These are phyloP conservation scores for Gallinago nigripennis DNA, from an alignment of 2,797 vertebrate species.

Conservation along the genomic window DNA sequence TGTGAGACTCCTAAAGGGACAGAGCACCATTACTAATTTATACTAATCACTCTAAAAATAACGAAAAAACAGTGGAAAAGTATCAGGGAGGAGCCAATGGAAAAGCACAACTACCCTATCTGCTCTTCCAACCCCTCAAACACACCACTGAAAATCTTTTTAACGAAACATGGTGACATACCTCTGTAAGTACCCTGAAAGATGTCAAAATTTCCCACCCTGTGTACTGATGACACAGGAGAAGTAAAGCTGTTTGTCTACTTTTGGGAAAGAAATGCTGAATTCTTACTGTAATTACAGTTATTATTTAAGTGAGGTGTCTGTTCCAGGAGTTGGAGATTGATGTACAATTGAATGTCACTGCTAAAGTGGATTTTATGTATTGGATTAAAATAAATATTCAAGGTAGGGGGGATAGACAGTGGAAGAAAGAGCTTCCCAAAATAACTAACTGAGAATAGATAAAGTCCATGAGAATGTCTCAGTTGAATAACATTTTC, in stretches of 20 bases:
- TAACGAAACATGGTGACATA: background rate
- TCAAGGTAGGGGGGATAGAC: background rate
- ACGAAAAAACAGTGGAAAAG: background rate
- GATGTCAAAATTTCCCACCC: background rate
- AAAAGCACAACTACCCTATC: background rate
- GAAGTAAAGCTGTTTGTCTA: background rate
- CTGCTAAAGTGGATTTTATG: background rate
- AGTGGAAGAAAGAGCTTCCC: background rate
- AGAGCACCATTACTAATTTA: slow-evolving; percentile 24
- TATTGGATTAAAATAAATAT: background rate
- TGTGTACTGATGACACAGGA: background rate
- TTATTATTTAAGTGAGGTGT: background rate
- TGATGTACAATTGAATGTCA: background rate
- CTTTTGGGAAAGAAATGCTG: background rate
- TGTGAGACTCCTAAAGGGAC: background rate
- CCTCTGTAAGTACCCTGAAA: background rate
- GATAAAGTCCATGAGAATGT: background rate
- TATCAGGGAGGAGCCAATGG: background rate
- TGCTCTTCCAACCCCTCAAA: background rate
- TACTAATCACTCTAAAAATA: slow-evolving; percentile 24
- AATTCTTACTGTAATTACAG: background rate
- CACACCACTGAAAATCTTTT: background rate
- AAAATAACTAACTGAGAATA: background rate
- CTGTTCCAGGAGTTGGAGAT: background rate
- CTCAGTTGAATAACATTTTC: background rate